Conservation (phyloP, 2,888 invertebrate species). For the Heliconius cydno region DNA sequence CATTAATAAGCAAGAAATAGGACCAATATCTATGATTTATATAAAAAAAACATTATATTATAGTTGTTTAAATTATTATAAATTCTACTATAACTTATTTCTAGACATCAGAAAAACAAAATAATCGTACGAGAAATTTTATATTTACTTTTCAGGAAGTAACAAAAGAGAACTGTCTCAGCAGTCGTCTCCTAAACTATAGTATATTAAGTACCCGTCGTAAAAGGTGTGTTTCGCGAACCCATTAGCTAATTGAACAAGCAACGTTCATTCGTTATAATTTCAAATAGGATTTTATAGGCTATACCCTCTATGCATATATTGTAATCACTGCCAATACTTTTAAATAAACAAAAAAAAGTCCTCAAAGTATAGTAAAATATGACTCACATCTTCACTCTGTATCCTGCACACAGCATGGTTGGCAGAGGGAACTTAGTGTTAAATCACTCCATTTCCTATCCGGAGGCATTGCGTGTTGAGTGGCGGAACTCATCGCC, state of each 20-base stretch:
- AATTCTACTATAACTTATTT: too few relatives aligned
- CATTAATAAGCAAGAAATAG: too few relatives aligned
- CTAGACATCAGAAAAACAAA: too few relatives aligned
- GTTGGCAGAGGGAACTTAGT: too few relatives aligned
- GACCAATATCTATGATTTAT: too few relatives aligned
- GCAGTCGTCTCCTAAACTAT: slow-evolving; percentile 4
- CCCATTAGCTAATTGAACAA: slow-evolving; percentile 53
- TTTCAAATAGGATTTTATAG: slow-evolving; percentile 42
- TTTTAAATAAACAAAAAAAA: not conserved
- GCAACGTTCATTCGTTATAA: slow-evolving; percentile 36
- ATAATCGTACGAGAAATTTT: too few relatives aligned
- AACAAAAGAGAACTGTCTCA: not conserved
- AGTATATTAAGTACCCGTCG: slow-evolving; percentile 38
- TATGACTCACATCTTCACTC: not conserved
- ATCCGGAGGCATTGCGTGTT: too few relatives aligned
- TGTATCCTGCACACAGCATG: too few relatives aligned
- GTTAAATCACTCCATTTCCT: too few relatives aligned
- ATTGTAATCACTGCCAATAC: slow-evolving; percentile 11
- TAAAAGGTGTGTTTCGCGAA: slow-evolving; percentile 49
- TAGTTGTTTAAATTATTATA: too few relatives aligned
- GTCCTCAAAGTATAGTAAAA: not conserved
- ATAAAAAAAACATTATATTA: too few relatives aligned
- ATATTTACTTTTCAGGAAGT: not conserved
- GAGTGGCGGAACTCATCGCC: too few relatives aligned
- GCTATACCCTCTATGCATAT: slow-evolving; percentile 25